Percentiles rank a stretch among this genome's conserved stretches.
phyloP scores from a whole-genome alignment of 2,113 vertebrate species.

The Sterna hirundo region DNA sequence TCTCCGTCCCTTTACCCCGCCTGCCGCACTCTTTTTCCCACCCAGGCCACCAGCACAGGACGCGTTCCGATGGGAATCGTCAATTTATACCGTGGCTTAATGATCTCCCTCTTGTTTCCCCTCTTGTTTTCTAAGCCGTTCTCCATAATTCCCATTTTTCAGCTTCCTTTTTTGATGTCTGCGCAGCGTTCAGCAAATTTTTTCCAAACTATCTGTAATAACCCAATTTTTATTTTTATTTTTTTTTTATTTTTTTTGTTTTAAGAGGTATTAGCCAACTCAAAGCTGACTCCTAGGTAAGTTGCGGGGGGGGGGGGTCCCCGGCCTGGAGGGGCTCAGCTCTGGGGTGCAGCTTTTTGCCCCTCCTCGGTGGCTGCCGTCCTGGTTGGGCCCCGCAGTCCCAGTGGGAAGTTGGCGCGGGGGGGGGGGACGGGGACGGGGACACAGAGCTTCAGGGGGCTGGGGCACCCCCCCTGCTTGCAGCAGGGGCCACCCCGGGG shows the following conservation, averaged over 20 bases:
- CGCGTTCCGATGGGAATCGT: neutral
- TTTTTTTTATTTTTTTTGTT: neutral
- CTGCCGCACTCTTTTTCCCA: neutral
- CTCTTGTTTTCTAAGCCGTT: neutral
- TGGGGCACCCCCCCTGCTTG: neutral
- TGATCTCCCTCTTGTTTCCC: too few relatives aligned
- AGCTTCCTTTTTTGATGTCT: neutral
- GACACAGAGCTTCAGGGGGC: neutral
- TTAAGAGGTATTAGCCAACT: neutral
- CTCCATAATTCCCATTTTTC: neutral
- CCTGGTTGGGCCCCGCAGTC: neutral
- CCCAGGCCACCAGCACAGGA: neutral
- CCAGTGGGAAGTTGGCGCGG: neutral
- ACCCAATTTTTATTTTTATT: neutral
- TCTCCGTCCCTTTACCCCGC: neutral
- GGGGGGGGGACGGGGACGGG: too few relatives aligned
- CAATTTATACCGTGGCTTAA: neutral
- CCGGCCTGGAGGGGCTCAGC: neutral
- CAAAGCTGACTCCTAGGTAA: neutral
- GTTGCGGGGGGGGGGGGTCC: neutral
- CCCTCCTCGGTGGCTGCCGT: fast-evolving
- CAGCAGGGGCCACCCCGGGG: neutral
- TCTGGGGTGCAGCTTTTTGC: neutral
- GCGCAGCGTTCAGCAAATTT: neutral
- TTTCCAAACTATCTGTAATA: neutral